Percentiles rank a stretch among this genome's conserved stretches.
phyloP scores from a whole-genome alignment of 2,888 invertebrate species.

The Clanis bilineata region DNA sequence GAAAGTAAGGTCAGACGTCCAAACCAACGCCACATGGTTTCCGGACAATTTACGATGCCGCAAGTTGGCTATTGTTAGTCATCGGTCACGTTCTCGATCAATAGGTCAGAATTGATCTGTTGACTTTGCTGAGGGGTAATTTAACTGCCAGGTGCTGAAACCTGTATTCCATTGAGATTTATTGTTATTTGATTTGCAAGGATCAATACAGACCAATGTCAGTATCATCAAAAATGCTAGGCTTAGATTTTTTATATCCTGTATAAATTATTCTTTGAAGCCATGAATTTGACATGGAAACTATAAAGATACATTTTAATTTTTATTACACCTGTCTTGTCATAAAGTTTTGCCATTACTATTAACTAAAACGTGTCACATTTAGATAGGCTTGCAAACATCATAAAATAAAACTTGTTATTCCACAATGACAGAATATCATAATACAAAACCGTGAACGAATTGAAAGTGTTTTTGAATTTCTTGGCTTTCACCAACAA shows the following conservation, averaged over 20 bases:
- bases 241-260: no score
- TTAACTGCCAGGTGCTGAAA: slow-evolving; percentile 8
- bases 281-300: neutral
- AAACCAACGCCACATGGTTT: slow-evolving; percentile 51
- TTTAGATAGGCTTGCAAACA: neutral
- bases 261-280: neutral
- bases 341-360: neutral
- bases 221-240: neutral
- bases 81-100: slow-evolving; percentile 67
- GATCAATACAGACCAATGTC: neutral
- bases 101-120: slow-evolving; percentile 55
- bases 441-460: neutral
- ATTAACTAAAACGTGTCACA: neutral
- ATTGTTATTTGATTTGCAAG: neutral
- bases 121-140: slow-evolving; percentile 38
- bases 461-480: slow-evolving; percentile 30
- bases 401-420: neutral
- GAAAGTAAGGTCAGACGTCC: slow-evolving; percentile 50
- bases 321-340: neutral
- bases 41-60: slow-evolving; percentile 49
- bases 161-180: neutral
- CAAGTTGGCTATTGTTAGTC: slow-evolving; percentile 57
- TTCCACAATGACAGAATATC: neutral
- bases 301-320: no score
- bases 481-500: slow-evolving; percentile 49